Percentiles rank a stretch among this genome's conserved stretches.
Conservation (phyloP, 1,140 invertebrate species). For the Cotesia glomerata region DNA sequence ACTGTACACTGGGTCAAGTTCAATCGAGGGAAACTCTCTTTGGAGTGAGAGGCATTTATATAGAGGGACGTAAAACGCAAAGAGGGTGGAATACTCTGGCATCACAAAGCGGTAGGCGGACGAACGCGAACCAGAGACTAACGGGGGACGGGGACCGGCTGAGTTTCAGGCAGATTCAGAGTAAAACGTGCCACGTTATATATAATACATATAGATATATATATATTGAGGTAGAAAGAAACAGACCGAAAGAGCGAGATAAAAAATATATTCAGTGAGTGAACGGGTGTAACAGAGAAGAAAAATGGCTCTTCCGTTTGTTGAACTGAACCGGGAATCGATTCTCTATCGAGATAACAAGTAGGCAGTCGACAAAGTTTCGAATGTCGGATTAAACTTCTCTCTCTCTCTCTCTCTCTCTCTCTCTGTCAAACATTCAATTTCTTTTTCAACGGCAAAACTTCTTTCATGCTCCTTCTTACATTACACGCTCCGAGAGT, state of each 20-base stretch:
- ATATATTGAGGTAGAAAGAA: conserved; percentile 28
- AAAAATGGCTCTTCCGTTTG: conserved; percentile 45
- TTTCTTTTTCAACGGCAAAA: not conserved
- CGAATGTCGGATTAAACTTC: conserved; percentile 39
- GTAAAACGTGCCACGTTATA: conserved; percentile 21
- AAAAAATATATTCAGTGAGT: conserved; percentile 7
- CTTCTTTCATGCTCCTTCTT: not conserved
- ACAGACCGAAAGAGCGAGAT: conserved; percentile 35
- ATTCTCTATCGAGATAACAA: conserved; percentile 50
- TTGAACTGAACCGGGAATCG: conserved; percentile 44
- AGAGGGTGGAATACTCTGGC: conserved; percentile 5
- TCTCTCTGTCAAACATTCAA: not conserved
- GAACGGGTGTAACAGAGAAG: conserved; percentile 14
- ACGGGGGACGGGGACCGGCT: too few relatives aligned
- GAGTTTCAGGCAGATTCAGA: conserved; percentile 30
- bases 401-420: conserved; percentile 10
- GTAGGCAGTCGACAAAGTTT: conserved; percentile 44
- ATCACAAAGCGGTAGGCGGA: conserved; percentile 30
- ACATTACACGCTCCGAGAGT: not conserved
- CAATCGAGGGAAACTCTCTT: conserved; percentile 33
- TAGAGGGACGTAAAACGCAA: conserved; percentile 13
- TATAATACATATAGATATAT: too few relatives aligned
- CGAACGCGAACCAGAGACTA: conserved; percentile 7
- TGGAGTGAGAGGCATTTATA: conserved; percentile 23
- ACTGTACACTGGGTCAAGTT: conserved; percentile 53